A percentile compares a stretch with the other conserved stretches of the same genome.
phyloP scores from a whole-genome alignment of 30 jellyfish, hydroid and myxozoan genomes.

The Turritopsis rubra region DNA sequence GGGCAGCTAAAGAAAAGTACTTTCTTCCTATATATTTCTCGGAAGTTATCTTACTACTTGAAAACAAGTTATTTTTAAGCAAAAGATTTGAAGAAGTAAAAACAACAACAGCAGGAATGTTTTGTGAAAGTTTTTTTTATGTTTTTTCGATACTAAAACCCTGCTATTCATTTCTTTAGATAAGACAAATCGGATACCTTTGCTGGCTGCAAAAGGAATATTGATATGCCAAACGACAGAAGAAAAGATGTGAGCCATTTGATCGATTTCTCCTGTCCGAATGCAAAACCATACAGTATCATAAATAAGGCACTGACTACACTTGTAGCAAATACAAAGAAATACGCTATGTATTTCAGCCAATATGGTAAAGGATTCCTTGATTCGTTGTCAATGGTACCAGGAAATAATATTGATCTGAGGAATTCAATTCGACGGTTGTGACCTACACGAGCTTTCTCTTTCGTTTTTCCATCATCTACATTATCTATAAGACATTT shows the following conservation, averaged over 20 bases:
- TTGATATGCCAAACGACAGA: conserved; percentile 80
- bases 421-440: not conserved
- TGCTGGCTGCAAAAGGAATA: conserved; percentile 66
- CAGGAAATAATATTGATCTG: conserved; percentile 70
- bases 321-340: conserved; percentile 47
- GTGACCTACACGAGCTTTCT: not conserved
- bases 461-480: not conserved
- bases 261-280: conserved; percentile 81
- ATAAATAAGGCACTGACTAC: conserved; percentile 72
- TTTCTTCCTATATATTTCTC: too few relatives aligned
- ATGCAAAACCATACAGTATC: conserved; percentile 66
- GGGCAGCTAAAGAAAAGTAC: too few relatives aligned
- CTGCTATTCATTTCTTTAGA: not conserved
- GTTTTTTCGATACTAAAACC: not conserved
- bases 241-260: conserved; percentile 75
- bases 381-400: conserved; percentile 62
- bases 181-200: conserved; percentile 40
- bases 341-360: conserved; percentile 69
- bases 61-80: too few relatives aligned
- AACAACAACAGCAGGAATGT: too few relatives aligned
- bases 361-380: conserved; percentile 74
- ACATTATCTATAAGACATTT: not conserved
- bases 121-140: too few relatives aligned
- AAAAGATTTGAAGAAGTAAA: too few relatives aligned
- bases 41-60: too few relatives aligned